Evolutionary conservation across 2,888 invertebrate genomes (phyloP).

Genomic region (Eilema griseolum): DNA sequence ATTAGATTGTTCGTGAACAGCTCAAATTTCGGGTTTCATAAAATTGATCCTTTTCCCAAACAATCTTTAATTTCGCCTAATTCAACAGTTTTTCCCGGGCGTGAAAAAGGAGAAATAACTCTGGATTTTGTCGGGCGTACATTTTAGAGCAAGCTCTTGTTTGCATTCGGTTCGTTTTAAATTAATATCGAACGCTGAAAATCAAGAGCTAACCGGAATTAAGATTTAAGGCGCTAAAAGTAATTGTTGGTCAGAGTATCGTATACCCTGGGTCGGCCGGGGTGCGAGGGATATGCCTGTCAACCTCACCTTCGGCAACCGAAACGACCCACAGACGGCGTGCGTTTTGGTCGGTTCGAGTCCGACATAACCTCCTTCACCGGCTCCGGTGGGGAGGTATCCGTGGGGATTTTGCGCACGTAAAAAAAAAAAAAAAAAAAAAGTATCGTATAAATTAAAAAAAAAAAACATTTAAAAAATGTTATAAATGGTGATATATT

Average conservation of each 20-base stretch:
- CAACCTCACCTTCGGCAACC: no score
- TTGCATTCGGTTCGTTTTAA: conserved; percentile 61
- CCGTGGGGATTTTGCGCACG: no score
- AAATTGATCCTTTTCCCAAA: conserved; percentile 67
- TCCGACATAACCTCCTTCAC: no score
- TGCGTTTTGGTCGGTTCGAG: no score
- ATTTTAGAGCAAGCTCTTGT: conserved; percentile 60
- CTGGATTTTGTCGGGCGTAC: conserved; percentile 53
- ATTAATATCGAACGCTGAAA: conserved; percentile 68
- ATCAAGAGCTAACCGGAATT: conserved; percentile 62
- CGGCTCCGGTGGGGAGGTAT: no score
- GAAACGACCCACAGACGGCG: no score
- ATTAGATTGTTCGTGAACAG: conserved; percentile 57
- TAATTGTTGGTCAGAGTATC: conserved; percentile 27
- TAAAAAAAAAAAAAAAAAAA: no score
- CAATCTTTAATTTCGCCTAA: conserved; percentile 68
- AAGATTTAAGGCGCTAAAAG: conserved; percentile 46
- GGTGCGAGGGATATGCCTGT: no score
- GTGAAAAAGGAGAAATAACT: conserved; percentile 61
- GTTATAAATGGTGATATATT: no score
- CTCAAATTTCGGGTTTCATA: conserved; percentile 57
- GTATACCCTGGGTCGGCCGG: no score
- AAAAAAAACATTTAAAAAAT: no score
- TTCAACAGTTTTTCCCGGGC: conserved; percentile 65
- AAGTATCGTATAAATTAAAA: no score